phyloP scores from a whole-genome alignment of 2,113 vertebrate genomes.

The Sinocyclocheilus anshuiensis region DNA sequence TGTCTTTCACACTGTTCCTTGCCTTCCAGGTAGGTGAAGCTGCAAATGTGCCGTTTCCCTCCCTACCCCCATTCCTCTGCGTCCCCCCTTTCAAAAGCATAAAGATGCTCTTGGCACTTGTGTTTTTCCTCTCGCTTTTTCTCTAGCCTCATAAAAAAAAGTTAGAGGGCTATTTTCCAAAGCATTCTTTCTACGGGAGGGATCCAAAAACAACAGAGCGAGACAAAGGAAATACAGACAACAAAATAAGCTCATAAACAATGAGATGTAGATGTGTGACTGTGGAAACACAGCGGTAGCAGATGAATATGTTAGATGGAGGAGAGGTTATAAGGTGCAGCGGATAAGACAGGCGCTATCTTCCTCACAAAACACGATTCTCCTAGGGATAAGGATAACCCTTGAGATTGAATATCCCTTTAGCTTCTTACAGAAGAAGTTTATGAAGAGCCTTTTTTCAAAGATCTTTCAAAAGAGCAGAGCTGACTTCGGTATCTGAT shows the following conservation, averaged over 20 bases:
- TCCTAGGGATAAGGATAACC: conserved; percentile 29
- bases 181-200: conserved; percentile 35
- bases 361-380: conserved; percentile 31
- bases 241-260: conserved; percentile 38
- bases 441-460: conserved; percentile 27
- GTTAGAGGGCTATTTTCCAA: conserved; percentile 41
- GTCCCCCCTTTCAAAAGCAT: conserved; percentile 36
- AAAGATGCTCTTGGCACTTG: conserved; percentile 45
- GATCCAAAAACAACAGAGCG: conserved; percentile 14
- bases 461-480: conserved; percentile 9
- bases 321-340: conserved; percentile 30
- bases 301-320: conserved; percentile 22
- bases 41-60: conserved; percentile 3
- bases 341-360: conserved; percentile 19
- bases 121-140: conserved; percentile 13
- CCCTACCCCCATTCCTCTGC: not conserved
- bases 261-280: conserved; percentile 35
- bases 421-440: conserved; percentile 5
- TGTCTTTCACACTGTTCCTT: conserved; percentile 14
- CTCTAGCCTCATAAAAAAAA: conserved; percentile 10
- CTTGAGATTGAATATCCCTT: conserved; percentile 33
- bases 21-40: conserved; percentile 30
- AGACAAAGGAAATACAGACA: conserved; percentile 35
- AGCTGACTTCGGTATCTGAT: conserved; percentile 7
- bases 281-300: not conserved